A percentile compares a stretch with the other conserved stretches of the same genome.
These are phyloP conservation scores for Pantherophis guttatus DNA, from an alignment of 2,113 vertebrate genomes.

Conservation along the genomic window DNA sequence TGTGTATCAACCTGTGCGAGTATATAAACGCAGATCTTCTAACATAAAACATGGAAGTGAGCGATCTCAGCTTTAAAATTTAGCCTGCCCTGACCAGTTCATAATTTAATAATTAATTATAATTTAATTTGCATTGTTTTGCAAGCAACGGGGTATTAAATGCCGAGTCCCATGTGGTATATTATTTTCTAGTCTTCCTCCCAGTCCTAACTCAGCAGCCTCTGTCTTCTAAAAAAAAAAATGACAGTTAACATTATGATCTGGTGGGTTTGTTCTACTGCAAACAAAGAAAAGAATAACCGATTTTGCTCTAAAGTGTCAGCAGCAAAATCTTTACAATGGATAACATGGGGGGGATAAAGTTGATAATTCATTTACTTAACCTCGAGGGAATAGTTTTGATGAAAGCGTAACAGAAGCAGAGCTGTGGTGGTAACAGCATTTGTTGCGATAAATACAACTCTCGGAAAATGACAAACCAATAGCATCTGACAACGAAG, in stretches of 20 bases:
- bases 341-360: constrained; percentile 2
- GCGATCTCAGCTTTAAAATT: background rate
- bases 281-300: background rate
- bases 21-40: background rate
- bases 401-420: constrained; percentile 7
- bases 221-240: background rate
- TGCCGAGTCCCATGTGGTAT: background rate
- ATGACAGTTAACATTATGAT: background rate
- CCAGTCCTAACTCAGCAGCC: background rate
- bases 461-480: constrained; percentile 12
- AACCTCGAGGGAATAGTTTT: background rate
- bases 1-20: background rate
- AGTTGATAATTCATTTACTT: constrained; percentile 15
- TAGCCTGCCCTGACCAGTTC: background rate
- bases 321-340: constrained; percentile 13
- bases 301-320: background rate
- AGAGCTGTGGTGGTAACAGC: background rate
- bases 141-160: background rate
- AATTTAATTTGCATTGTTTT: background rate
- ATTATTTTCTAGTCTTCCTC: background rate
- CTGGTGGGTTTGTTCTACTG: background rate
- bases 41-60: background rate
- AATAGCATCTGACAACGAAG: constrained; percentile 22
- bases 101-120: background rate
- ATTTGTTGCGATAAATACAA: constrained; percentile 16